Evolutionary conservation across 2,888 invertebrate genomes (phyloP).

Genomic region (Acronicta leporina): DNA sequence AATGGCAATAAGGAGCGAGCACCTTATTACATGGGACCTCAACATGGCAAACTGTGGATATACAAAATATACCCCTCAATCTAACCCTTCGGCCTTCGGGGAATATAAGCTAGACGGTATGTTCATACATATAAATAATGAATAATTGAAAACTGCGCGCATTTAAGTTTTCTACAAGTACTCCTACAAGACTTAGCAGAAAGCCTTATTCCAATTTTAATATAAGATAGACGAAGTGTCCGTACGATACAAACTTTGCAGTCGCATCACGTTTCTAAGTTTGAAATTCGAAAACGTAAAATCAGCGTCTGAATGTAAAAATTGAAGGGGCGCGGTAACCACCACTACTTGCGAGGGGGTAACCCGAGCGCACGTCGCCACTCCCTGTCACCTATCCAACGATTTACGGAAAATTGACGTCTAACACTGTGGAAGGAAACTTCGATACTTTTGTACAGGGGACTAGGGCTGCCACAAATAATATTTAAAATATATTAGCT

Average conservation of each 20-base stretch:
- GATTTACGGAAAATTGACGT: slow-evolving; percentile 79
- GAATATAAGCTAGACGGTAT: too few relatives aligned
- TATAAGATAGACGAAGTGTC: slow-evolving; percentile 72
- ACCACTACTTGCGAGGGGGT: slow-evolving; percentile 48
- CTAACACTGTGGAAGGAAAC: slow-evolving; percentile 65
- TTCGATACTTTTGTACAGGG: slow-evolving; percentile 62
- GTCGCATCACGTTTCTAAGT: slow-evolving; percentile 78
- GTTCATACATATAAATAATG: too few relatives aligned
- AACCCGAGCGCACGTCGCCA: slow-evolving; percentile 62
- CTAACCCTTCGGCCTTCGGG: too few relatives aligned
- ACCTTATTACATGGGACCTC: too few relatives aligned
- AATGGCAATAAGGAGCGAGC: too few relatives aligned
- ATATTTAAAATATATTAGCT: slow-evolving; percentile 6
- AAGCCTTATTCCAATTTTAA: slow-evolving; percentile 62
- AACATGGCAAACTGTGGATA: too few relatives aligned
- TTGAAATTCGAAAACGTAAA: slow-evolving; percentile 82
- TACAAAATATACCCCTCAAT: too few relatives aligned
- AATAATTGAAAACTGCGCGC: slow-evolving; percentile 33
- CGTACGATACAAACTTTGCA: slow-evolving; percentile 71
- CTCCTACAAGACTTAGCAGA: slow-evolving; percentile 29
- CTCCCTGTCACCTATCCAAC: slow-evolving; percentile 73
- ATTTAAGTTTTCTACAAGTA: slow-evolving; percentile 52
- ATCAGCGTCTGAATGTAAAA: slow-evolving; percentile 81
- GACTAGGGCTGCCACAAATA: slow-evolving; percentile 29
- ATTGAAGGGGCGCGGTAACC: slow-evolving; percentile 70